Evolutionary conservation across 2,888 invertebrate species (phyloP).

Genomic region (Ormyrus rosae): DNA sequence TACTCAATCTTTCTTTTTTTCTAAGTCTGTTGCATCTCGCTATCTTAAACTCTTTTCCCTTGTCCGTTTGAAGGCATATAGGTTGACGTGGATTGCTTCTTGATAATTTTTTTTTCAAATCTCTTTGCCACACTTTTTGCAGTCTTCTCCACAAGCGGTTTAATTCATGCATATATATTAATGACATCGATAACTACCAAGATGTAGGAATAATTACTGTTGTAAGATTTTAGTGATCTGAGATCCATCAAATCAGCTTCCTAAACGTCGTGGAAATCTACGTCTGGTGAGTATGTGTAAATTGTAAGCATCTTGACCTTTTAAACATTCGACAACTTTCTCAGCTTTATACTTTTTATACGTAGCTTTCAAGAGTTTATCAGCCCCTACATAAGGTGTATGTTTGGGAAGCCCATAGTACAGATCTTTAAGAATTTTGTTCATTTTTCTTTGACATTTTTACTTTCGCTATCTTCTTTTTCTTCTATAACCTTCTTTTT

Average conservation of each 20-base stretch:
- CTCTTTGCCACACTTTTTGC: no score
- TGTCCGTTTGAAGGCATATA: no score
- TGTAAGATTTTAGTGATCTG: no score
- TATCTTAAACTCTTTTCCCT: slow-evolving; percentile 59
- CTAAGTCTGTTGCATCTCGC: slow-evolving; percentile 31
- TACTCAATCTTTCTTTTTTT: slow-evolving; percentile 32
- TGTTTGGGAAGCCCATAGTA: neutral
- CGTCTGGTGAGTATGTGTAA: slow-evolving; percentile 40
- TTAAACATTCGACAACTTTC: neutral
- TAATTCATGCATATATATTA: no score
- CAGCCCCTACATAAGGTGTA: neutral
- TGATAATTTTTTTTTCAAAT: no score
- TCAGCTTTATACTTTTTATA: neutral
- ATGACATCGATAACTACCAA: no score
- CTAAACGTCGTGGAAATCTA: slow-evolving; percentile 48
- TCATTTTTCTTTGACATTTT: neutral
- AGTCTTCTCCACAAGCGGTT: no score
- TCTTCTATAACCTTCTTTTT: neutral
- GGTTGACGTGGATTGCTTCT: no score
- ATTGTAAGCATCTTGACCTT: slow-evolving; percentile 53
- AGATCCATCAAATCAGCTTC: slow-evolving; percentile 7
- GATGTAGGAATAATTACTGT: no score
- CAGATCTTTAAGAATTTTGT: neutral
- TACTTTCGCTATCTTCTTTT: neutral
- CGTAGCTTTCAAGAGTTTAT: neutral